Evolutionary conservation across 2,113 vertebrate species (phyloP), one percentile per base, ranked within the genome.

Genomic region (Athene cunicularia): DNA sequence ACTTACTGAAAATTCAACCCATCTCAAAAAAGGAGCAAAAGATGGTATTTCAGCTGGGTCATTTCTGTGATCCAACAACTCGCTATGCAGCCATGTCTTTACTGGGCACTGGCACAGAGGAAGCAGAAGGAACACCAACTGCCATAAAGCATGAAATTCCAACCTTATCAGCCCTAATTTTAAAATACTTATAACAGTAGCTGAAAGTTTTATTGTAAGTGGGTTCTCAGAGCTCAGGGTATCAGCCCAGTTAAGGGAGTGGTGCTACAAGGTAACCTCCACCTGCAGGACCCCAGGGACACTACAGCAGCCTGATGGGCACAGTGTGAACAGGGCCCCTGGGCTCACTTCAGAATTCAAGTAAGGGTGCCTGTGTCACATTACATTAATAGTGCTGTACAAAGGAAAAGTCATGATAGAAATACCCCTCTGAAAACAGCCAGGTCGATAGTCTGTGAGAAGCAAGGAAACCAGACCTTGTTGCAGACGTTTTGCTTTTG

Each of bases 21-120:
- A 32, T 1, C 1, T 32, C n/a, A 68, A 64, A 90, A 72, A 88
- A 56, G 11, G 23, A 91, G 22, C 18, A 67, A 45, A 89, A 79
- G 27, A 53, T 15, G 63, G 53, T 10, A 67, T 90, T 74, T 87
- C 81, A 67, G 52, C 15, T 85, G 41, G 41, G 55, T 55, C 77
- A 71, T 28, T 41, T 85, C 52, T 82, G 73, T 81, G 32, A 62
- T 55, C 45, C 43, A 91, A 27, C 41, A 60, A 22, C 22, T 45
- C 17, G 0, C 68, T 50, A 7, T 12, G 24, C n/a, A 81, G 19
- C 30, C 12, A 1, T 67, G 32, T 37, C 56, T 79, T 79, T 50
- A 67, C 21, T 20, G n/a, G 24, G 49, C 0, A 0, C 63, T 76
- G 23, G 66, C 30, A 71, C 11, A 55, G 26, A 75, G 47, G 22